Evolutionary conservation across 2,888 invertebrate genomes (phyloP).

Genomic region (Melanargia galathea): DNA sequence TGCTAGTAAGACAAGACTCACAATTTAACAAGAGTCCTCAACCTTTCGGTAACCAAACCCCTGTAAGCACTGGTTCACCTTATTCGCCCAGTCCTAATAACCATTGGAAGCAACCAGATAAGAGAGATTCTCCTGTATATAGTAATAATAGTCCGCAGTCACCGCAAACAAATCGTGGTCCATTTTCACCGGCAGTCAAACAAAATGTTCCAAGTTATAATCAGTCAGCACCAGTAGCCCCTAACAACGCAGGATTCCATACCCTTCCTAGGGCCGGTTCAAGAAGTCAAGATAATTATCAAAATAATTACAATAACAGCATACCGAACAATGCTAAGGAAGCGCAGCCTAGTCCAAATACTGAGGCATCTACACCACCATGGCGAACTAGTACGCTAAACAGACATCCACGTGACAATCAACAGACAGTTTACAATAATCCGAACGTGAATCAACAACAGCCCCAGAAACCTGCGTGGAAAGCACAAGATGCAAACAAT

Average conservation of each 20-base stretch:
- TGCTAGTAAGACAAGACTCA: conserved; percentile 74
- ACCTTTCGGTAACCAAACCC: conserved; percentile 67
- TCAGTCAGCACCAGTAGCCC: conserved; percentile 58
- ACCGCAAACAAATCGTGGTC: conserved; percentile 56
- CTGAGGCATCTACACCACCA: conserved; percentile 55
- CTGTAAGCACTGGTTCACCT: conserved; percentile 59
- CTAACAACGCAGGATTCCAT: conserved; percentile 59
- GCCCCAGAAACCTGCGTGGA: conserved; percentile 65
- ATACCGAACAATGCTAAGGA: conserved; percentile 59
- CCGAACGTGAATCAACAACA: conserved; percentile 57
- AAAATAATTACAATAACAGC: conserved; percentile 49
- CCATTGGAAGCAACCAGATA: conserved; percentile 76
- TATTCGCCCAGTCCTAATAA: conserved; percentile 73
- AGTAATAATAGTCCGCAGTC: conserved; percentile 55
- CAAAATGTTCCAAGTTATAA: conserved; percentile 59
- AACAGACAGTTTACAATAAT: conserved; percentile 55
- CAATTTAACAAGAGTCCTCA: conserved; percentile 79
- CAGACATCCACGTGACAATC: conserved; percentile 59
- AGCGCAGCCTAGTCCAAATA: conserved; percentile 51
- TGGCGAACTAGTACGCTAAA: conserved; percentile 72
- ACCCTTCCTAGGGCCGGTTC: conserved; percentile 68
- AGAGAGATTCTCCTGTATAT: conserved; percentile 67
- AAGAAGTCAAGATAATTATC: conserved; percentile 57
- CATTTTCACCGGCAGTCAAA: conserved; percentile 58
- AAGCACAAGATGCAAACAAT: conserved; percentile 61